phyloP scores from a whole-genome alignment of 2,888 invertebrate species.

The Caenorhabditis doughertyi region DNA sequence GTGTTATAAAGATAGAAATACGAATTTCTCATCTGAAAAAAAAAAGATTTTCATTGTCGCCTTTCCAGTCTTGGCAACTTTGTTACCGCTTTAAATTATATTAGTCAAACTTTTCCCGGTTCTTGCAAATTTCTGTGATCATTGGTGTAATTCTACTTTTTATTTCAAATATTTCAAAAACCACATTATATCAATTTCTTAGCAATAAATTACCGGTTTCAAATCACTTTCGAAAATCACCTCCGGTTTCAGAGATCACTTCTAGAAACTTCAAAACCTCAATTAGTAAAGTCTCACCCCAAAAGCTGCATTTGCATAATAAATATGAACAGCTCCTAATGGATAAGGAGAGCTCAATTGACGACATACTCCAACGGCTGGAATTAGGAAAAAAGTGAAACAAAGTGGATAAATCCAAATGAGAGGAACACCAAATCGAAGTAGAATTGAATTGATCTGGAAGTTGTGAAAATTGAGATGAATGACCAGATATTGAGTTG shows the following conservation, averaged over 20 bases:
- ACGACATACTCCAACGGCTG: slow-evolving; percentile 43
- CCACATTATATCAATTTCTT: too few species aligned
- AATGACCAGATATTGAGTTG: too few species aligned
- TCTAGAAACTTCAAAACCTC: too few species aligned
- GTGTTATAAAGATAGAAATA: slow-evolving; percentile 50
- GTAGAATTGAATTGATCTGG: slow-evolving; percentile 29
- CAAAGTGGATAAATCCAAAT: slow-evolving; percentile 41
- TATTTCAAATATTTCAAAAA: too few species aligned
- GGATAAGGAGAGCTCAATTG: slow-evolving; percentile 41
- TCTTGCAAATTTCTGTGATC: too few species aligned
- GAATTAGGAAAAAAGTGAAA: slow-evolving; percentile 51
- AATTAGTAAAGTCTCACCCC: slow-evolving; percentile 8
- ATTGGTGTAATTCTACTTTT: too few species aligned
- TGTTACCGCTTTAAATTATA: too few species aligned
- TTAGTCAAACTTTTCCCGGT: too few species aligned
- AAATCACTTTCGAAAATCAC: not conserved
- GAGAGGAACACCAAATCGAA: slow-evolving; percentile 18
- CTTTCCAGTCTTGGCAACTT: too few species aligned
- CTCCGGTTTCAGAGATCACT: too few species aligned
- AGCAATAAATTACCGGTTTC: not conserved
- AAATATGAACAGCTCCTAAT: slow-evolving; percentile 40
- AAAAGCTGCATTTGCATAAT: slow-evolving; percentile 45
- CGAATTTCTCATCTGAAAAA: slow-evolving; percentile 50
- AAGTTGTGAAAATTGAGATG: not conserved
- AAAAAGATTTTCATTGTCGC: too few species aligned